Evolutionary conservation across 2,113 vertebrate genomes (phyloP).

Genomic region (Corvus cornix): DNA sequence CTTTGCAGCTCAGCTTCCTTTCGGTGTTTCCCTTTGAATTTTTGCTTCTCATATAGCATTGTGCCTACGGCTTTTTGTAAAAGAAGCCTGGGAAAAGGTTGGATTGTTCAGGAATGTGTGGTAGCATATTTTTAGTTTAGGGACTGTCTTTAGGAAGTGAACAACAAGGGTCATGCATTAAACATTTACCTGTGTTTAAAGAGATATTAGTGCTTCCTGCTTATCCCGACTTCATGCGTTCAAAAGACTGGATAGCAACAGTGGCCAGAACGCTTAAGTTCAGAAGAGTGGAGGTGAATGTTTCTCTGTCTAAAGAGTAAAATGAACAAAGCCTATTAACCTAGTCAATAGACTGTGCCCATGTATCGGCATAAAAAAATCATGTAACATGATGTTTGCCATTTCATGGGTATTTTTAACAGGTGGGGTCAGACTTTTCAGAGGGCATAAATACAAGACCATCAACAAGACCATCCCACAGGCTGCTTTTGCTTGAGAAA

Average conservation of each 20-base stretch:
- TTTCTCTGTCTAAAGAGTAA: neutral
- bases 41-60: conserved; percentile 34
- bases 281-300: neutral
- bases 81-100: conserved; percentile 51
- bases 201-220: neutral
- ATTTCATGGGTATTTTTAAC: neutral
- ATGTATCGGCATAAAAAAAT: neutral
- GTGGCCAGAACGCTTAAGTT: neutral
- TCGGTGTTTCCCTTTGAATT: conserved; percentile 50
- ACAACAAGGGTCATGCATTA: neutral
- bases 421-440: neutral
- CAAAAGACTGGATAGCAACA: neutral
- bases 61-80: conserved; percentile 6
- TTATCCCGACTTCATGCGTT: neutral
- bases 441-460: neutral
- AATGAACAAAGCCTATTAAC: neutral
- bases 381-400: neutral
- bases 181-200: conserved; percentile 10
- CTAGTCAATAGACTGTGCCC: neutral
- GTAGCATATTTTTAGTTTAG: conserved; percentile 53
- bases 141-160: conserved; percentile 1
- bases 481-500: neutral
- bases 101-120: conserved; percentile 41
- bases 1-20: conserved; percentile 65
- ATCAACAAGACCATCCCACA: neutral